These are phyloP conservation scores for mouse (Mus musculus) DNA, from an alignment of 2,113 vertebrate species.

Conservation along the genomic window DNA sequence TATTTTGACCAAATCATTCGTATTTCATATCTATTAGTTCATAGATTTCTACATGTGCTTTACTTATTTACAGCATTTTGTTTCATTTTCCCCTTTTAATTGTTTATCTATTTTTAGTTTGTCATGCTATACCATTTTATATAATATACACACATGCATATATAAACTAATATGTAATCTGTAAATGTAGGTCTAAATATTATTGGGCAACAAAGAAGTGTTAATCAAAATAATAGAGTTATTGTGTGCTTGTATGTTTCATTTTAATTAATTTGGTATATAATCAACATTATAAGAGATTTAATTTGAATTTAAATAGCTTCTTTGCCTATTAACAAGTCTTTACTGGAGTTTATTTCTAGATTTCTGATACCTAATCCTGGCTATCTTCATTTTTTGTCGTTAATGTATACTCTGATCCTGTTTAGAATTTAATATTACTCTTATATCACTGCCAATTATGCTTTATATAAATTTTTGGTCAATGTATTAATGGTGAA, in stretches of 20 bases:
- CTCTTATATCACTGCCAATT: neutral
- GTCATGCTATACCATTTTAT: neutral
- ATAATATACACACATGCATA: no score
- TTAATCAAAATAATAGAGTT: neutral
- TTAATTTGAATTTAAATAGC: neutral
- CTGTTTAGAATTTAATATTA: neutral
- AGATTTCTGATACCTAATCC: neutral
- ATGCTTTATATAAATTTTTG: neutral
- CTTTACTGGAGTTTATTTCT: neutral
- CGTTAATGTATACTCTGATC: neutral
- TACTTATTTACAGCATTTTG: neutral
- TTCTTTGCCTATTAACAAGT: neutral
- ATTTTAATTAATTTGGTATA: neutral
- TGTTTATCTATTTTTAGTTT: conserved; percentile 3
- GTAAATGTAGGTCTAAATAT: neutral
- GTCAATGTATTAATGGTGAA: neutral
- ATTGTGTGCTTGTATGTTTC: neutral
- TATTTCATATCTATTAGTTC: neutral
- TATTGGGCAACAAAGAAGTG: neutral
- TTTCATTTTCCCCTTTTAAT: neutral
- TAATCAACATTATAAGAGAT: neutral
- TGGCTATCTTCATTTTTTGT: neutral
- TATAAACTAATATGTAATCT: neutral
- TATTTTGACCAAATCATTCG: neutral
- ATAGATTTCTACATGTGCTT: neutral